Conservation (phyloP, 2,888 invertebrate genomes). For the Hololepta plana region DNA sequence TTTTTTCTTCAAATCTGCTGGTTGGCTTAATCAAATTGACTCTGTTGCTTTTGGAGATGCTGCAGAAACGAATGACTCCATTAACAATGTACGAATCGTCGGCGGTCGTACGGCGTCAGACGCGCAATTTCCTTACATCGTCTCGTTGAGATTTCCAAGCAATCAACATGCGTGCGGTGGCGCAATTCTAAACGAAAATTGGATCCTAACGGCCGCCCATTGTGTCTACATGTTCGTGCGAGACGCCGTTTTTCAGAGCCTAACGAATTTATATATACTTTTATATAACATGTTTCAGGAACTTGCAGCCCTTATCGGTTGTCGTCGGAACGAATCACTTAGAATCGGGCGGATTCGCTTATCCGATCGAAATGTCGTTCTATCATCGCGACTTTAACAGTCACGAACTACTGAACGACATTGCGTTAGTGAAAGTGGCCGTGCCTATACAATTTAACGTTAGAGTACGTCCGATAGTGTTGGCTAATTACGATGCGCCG, state of each 20-base stretch:
- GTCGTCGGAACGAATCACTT: conserved; percentile 32
- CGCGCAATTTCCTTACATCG: conserved; percentile 3
- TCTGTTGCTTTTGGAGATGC: too few species aligned
- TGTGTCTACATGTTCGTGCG: too few species aligned
- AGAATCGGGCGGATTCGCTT: conserved; percentile 25
- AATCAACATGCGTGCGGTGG: conserved; percentile 2
- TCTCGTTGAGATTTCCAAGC: conserved; percentile 3
- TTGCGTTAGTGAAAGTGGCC: conserved; percentile 10
- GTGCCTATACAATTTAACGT: conserved; percentile 6
- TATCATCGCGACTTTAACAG: conserved; percentile 27
- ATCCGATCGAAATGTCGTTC: conserved; percentile 23
- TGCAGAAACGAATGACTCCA: too few species aligned
- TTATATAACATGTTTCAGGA: too few species aligned
- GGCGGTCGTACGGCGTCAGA: too few species aligned
- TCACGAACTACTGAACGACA: conserved; percentile 10
- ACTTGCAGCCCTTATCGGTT: conserved; percentile 18
- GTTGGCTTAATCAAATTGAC: too few species aligned
- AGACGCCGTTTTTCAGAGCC: too few species aligned
- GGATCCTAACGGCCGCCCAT: conserved; percentile 3
- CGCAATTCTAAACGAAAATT: background rate
- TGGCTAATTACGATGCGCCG: conserved; percentile 6
- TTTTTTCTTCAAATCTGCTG: too few species aligned
- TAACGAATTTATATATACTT: too few species aligned
- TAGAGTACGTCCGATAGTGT: conserved; percentile 7
- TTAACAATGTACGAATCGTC: too few species aligned